phyloP scores from a whole-genome alignment of 2,113 vertebrate genomes.

The Grammomys dolichurus region DNA sequence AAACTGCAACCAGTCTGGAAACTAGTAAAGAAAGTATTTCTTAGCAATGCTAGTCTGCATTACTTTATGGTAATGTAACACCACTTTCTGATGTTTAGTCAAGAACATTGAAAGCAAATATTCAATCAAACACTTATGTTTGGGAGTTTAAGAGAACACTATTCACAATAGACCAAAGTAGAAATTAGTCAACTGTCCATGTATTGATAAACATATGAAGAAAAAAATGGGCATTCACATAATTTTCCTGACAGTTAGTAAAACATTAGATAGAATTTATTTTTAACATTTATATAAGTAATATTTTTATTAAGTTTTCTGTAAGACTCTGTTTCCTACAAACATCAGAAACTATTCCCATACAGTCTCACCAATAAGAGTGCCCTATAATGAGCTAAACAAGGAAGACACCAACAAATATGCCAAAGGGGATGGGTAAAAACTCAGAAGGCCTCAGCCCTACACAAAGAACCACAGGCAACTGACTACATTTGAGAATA shows the following conservation, averaged over 20 bases:
- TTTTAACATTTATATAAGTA: not conserved
- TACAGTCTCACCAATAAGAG: not conserved
- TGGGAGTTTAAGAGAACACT: not conserved
- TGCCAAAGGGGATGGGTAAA: not conserved
- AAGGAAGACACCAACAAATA: not conserved
- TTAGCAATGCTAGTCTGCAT: not conserved
- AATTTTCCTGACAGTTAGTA: not conserved
- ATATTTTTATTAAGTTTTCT: not conserved
- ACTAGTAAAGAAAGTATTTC: no score
- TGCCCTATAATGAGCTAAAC: not conserved
- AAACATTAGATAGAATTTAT: not conserved
- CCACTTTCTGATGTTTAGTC: not conserved
- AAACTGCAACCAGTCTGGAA: not conserved
- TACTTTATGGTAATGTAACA: not conserved
- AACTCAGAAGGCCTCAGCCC: not conserved
- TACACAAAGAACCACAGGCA: not conserved
- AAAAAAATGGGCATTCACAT: not conserved
- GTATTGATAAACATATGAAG: not conserved
- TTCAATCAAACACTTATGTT: not conserved
- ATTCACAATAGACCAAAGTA: not conserved
- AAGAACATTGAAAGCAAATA: not conserved
- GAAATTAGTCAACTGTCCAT: not conserved
- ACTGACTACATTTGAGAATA: not conserved
- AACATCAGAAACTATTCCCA: not conserved
- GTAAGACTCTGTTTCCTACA: not conserved